Evolutionary conservation across 1,140 invertebrate genomes (phyloP).

Genomic region (Parasteatoda tepidariorum): DNA sequence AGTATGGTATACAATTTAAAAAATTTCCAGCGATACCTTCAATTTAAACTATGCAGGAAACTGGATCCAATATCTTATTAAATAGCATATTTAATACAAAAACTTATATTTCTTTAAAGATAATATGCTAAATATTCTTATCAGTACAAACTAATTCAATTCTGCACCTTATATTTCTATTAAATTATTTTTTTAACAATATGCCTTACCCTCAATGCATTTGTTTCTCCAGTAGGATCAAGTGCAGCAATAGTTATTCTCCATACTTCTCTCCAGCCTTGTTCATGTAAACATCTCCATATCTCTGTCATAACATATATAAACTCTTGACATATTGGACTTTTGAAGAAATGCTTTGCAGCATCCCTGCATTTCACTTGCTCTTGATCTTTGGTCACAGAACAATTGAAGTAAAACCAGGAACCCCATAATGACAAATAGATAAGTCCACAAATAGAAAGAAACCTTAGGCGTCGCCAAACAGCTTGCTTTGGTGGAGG

Average conservation of each 20-base stretch:
- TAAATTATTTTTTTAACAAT: background rate
- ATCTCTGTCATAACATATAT: slow-evolving; percentile 80
- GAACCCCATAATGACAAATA: slow-evolving; percentile 81
- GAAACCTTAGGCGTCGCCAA: slow-evolving; percentile 67
- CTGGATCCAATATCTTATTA: too few species aligned
- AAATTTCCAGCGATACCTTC: too few species aligned
- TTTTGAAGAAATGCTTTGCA: slow-evolving; percentile 88
- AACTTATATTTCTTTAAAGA: too few species aligned
- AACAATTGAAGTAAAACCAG: slow-evolving; percentile 90
- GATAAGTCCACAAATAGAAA: slow-evolving; percentile 75
- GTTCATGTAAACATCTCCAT: slow-evolving; percentile 78
- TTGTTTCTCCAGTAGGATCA: slow-evolving; percentile 89
- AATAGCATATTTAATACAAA: too few species aligned
- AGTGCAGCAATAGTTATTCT: slow-evolving; percentile 83
- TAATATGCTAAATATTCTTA: too few species aligned
- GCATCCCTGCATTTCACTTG: slow-evolving; percentile 81
- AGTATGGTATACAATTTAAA: too few species aligned
- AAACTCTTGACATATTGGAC: slow-evolving; percentile 81
- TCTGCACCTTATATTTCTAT: too few species aligned
- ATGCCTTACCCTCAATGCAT: slow-evolving; percentile 82
- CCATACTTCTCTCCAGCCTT: slow-evolving; percentile 86
- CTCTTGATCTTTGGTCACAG: slow-evolving; percentile 85
- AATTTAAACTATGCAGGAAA: too few species aligned
- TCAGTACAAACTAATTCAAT: too few species aligned
- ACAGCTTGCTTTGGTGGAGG: slow-evolving; percentile 72